Evolutionary conservation across 2,113 vertebrate species (phyloP).

Genomic region (Anarhynchus alexandrinus): DNA sequence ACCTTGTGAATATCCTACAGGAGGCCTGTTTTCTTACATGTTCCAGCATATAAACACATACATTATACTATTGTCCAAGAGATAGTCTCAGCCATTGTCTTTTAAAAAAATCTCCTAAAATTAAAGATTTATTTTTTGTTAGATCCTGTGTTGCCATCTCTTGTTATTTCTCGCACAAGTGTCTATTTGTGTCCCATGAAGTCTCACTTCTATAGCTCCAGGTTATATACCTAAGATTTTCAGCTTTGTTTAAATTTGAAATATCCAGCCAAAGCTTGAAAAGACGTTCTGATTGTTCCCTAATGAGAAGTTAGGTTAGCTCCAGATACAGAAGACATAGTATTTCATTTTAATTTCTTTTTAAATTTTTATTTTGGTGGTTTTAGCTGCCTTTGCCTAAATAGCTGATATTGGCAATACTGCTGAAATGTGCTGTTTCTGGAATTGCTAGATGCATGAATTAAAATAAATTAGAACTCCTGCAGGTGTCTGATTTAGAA

Average conservation of each 20-base stretch:
- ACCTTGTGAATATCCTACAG: neutral
- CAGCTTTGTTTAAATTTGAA: neutral
- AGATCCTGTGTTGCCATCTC: neutral
- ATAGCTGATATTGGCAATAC: neutral
- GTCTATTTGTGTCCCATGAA: neutral
- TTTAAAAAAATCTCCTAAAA: neutral
- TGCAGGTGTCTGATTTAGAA: neutral
- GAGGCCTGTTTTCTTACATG: neutral
- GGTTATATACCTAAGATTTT: neutral
- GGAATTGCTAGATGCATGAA: neutral
- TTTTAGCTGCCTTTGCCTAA: neutral
- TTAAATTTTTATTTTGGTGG: neutral
- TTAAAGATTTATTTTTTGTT: neutral
- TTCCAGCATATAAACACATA: neutral
- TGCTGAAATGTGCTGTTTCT: neutral
- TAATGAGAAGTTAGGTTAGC: neutral
- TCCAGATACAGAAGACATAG: neutral
- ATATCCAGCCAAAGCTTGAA: neutral
- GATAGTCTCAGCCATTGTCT: neutral
- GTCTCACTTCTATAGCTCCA: neutral
- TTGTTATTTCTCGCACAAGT: neutral
- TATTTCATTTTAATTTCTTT: neutral
- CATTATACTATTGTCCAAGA: neutral
- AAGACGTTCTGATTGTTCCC: neutral
- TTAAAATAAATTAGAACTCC: neutral